Evolutionary conservation across 2,113 vertebrate species (phyloP).

Genomic region (Rhabdornis inornatus): DNA sequence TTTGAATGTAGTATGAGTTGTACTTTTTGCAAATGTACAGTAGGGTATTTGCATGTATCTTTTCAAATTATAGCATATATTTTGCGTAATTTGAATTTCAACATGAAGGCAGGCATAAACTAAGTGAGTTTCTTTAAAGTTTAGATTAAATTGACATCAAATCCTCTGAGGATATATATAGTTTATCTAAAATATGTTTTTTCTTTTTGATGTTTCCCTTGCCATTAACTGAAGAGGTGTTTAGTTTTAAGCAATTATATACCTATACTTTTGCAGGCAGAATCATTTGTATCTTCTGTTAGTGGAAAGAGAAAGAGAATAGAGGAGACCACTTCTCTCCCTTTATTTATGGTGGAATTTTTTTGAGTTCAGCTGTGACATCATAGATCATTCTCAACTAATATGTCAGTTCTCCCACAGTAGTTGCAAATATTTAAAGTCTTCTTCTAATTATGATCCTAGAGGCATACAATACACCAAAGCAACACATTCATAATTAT

Average conservation of each 20-base stretch:
- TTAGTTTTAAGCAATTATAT: not conserved
- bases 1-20: not conserved
- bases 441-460: not conserved
- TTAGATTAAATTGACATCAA: not conserved
- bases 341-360: not conserved
- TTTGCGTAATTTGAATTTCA: not conserved
- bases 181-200: not conserved
- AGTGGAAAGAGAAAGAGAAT: not conserved
- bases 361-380: not conserved
- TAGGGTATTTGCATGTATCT: not conserved
- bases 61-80: not conserved
- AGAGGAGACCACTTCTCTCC: not conserved
- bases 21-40: not conserved
- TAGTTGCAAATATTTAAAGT: not conserved
- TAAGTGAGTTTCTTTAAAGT: not conserved
- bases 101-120: not conserved
- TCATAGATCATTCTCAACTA: not conserved
- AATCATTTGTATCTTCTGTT: not conserved
- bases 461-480: not conserved
- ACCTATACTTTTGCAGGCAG: not conserved
- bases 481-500: not conserved
- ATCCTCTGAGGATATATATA: not conserved
- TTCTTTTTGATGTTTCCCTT: not conserved
- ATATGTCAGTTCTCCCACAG: not conserved
- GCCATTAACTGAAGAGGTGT: not conserved